Base-by-base conservation (phyloP, 2,888 invertebrate genomes). In the Pristionchus mayeri region DNA sequence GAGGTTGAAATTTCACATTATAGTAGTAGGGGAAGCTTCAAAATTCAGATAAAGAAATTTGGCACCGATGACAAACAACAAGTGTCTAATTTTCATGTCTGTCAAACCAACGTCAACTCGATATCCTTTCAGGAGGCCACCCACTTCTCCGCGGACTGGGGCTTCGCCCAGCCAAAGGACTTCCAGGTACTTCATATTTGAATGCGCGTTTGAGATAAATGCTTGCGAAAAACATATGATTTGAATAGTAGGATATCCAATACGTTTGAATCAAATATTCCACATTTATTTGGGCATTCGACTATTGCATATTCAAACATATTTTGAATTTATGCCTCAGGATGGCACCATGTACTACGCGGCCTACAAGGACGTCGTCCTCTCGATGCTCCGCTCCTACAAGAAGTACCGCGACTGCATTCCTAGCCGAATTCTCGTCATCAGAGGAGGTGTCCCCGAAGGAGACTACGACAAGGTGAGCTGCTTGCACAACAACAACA, bases 401-500 rank as follows among this genome's bases (percentile, higher is more conserved):
- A 81, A 60, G 81, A 30, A 18, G 24, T 7, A 24, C 40, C 24
- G 81, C 7, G 54, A 21, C 13, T 16, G 7, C 16, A 24, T 63
- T 27, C 81, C 81, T 2, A 0, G 3, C 16, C 40, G 44, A 37
- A 82, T 82, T 48, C 13, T 82, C 11, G 27, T 82, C 27, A 27
- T 82, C 34, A n/a, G 60, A 13, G 81, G 81, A 60, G 81, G 81
- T 37, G 60, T 82, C 13, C 60, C 81, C 44, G 81, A 82, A 63
- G 81, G 81, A 27, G 81, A 82, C 11, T 63, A 27, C 4, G 63
- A 82, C 2, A 82, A 82, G 63, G 81, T 82, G n/a, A n/a, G n/a
- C n/a, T n/a, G n/a, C n/a, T n/a, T n/a, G n/a, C n/a, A n/a, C n/a
- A n/a, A n/a, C n/a, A n/a, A n/a, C n/a, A n/a, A n/a, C n/a, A n/a